Conservation (phyloP, 2,113 vertebrate species). For the Chiloscyllium plagiosum region DNA sequence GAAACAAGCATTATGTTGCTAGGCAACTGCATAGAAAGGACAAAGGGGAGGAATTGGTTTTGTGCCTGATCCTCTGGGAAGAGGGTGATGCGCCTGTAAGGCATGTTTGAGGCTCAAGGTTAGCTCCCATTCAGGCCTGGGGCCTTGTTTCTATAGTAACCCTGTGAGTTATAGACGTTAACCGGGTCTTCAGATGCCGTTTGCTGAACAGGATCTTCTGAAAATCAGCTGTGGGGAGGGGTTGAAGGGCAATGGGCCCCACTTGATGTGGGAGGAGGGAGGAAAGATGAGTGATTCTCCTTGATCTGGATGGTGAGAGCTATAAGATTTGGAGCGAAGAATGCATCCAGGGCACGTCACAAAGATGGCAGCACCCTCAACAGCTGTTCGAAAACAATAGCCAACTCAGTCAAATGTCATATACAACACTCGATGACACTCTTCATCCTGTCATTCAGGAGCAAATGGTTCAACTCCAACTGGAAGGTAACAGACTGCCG, state of each 20-base stretch:
- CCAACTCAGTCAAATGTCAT: neutral
- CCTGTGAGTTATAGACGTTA: neutral
- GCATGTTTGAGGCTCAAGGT: neutral
- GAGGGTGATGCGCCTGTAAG: neutral
- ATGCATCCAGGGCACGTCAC: neutral
- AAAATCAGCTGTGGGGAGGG: neutral
- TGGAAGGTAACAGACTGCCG: neutral
- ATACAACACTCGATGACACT: neutral
- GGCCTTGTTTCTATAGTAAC: neutral
- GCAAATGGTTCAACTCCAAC: neutral
- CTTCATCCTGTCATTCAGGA: neutral
- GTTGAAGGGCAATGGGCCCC: neutral
- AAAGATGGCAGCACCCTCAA: neutral
- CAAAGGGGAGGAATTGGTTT: neutral
- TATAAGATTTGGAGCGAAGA: neutral
- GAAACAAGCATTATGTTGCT: neutral
- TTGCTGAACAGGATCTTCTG: neutral
- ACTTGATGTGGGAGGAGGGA: neutral
- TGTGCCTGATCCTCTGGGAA: neutral
- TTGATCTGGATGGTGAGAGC: neutral
- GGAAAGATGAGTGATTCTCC: neutral
- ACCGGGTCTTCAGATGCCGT: neutral
- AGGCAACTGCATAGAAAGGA: neutral
- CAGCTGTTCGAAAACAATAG: neutral
- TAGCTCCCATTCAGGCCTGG: neutral